Percentiles rank a stretch among this genome's conserved stretches.
Evolutionary conservation across 2,888 invertebrate species (phyloP).

Genomic region (Baccha elongata): DNA sequence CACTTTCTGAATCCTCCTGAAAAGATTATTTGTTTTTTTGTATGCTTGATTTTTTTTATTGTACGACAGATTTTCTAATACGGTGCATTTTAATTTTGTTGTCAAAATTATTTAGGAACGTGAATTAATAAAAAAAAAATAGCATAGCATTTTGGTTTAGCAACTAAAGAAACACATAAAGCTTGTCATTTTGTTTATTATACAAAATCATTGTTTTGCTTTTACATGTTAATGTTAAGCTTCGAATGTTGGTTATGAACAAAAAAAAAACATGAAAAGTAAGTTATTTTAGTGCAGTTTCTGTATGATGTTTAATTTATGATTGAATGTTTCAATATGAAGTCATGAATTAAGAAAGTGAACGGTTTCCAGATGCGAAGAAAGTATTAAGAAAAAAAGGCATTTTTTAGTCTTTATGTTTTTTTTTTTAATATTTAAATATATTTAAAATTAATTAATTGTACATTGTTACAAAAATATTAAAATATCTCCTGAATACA

Average conservation of each 20-base stretch:
- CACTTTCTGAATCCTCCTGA: constrained; percentile 87
- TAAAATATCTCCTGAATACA: constrained; percentile 69
- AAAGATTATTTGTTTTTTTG: constrained; percentile 77
- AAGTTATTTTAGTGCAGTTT: neutral
- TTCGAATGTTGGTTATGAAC: too few species aligned
- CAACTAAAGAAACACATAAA: constrained; percentile 30
- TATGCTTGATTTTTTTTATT: constrained; percentile 47
- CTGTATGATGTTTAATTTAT: neutral
- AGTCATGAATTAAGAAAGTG: neutral
- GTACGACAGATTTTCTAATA: constrained; percentile 8
- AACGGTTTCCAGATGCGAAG: neutral
- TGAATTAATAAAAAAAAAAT: constrained; percentile 32
- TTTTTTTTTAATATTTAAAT: constrained; percentile 33
- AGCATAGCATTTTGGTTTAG: constrained; percentile 43
- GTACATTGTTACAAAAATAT: constrained; percentile 69
- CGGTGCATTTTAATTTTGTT: constrained; percentile 27
- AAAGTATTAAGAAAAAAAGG: constrained; percentile 39
- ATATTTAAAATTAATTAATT: constrained; percentile 59
- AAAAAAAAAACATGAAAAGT: neutral
- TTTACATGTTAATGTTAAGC: too few species aligned
- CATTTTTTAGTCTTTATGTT: constrained; percentile 9
- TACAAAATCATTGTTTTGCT: too few species aligned
- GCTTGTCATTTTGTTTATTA: too few species aligned
- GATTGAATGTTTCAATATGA: neutral
- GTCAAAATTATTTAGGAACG: constrained; percentile 38